Percentiles rank a stretch among this genome's conserved stretches.
These are phyloP conservation scores for Porites cylindrica DNA, from an alignment of 92 coral and sea anemone genomes.

Conservation along the genomic window DNA sequence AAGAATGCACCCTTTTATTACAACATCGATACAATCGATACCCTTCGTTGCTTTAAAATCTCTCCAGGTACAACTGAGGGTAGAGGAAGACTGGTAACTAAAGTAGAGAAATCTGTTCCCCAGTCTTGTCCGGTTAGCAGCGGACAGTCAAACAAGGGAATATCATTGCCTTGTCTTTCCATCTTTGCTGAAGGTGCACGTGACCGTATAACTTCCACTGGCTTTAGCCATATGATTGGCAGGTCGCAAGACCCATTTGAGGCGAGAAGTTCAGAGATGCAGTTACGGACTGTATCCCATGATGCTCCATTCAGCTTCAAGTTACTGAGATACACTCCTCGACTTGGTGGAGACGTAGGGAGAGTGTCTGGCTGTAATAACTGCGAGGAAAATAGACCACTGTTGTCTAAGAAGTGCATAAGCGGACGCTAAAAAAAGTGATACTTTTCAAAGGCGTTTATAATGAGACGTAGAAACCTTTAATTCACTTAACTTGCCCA, in stretches of 20 bases:
- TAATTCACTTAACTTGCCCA: too few species aligned
- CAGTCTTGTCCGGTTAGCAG: conserved; percentile 39
- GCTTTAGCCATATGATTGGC: conserved; percentile 72
- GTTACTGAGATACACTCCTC: conserved; percentile 82
- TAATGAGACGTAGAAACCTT: too few species aligned
- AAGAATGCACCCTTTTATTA: neutral
- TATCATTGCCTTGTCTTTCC: conserved; percentile 33
- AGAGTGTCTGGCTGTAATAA: conserved; percentile 52
- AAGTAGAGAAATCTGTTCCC: conserved; percentile 21
- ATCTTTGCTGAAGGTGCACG: conserved; percentile 37
- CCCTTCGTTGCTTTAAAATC: conserved; percentile 61
- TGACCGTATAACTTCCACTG: conserved; percentile 45
- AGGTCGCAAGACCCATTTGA: conserved; percentile 47
- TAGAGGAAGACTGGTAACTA: conserved; percentile 63
- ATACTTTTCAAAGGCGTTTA: too few species aligned
- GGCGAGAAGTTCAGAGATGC: conserved; percentile 46
- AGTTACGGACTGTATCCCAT: conserved; percentile 75
- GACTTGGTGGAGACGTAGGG: conserved; percentile 75
- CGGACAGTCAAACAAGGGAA: conserved; percentile 74
- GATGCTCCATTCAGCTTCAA: conserved; percentile 82
- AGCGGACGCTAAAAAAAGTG: too few species aligned
- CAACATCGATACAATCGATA: conserved; percentile 30
- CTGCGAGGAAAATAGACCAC: conserved; percentile 30
- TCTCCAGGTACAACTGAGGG: conserved; percentile 55
- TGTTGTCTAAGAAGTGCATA: too few species aligned